Evolutionary conservation across 2,888 invertebrate genomes (phyloP), one percentile per base, ranked within the genome.

Genomic region (Myopa tessellatipennis): DNA sequence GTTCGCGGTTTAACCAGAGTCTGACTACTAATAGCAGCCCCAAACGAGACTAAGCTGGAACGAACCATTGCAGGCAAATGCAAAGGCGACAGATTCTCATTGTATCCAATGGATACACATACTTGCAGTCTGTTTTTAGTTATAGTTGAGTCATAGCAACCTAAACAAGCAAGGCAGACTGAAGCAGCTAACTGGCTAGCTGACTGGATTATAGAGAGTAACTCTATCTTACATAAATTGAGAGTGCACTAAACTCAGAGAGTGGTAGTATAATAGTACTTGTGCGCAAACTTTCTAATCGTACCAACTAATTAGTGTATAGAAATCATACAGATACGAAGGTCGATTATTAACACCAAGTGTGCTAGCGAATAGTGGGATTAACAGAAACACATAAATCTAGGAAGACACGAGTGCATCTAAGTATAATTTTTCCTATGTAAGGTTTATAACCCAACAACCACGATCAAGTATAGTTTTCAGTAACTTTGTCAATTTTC

Each of bases 1-100:
- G 84, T 82, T 80, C 77, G 80, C 83, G 82, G 74, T 80, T 81
- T 81, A 79, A 81, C 81, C 82, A 81, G 81, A 81, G 80, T 82
- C 81, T 81, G 77, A 83, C 81, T 83, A 85, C 84, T 85, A 77
- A 80, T 80, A 34, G 55, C 38, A 26, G 61, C 67, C 73, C 74
- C 73, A 77, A 61, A 68, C 76, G 77, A 75, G 76, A 63, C 77
- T 74, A 34, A 69, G 77, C 8, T 65, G 58, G 79, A 76, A 70
- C 18, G 55, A 26, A 38, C 10, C 4, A 36, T 65, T 18, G 45
- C 10, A 55, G 10, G 14, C 3, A 34, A 65, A 65, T 16, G 38
- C 36, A 38, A 38, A 36, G 34, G 45, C n/a, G 38, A 58, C 71
- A 58, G 38, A 34, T 60, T 36, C 72, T 40, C 34, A 40, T 18